Base-by-base conservation (phyloP, 1,140 invertebrate genomes). In the Drosophila rhopaloa region DNA sequence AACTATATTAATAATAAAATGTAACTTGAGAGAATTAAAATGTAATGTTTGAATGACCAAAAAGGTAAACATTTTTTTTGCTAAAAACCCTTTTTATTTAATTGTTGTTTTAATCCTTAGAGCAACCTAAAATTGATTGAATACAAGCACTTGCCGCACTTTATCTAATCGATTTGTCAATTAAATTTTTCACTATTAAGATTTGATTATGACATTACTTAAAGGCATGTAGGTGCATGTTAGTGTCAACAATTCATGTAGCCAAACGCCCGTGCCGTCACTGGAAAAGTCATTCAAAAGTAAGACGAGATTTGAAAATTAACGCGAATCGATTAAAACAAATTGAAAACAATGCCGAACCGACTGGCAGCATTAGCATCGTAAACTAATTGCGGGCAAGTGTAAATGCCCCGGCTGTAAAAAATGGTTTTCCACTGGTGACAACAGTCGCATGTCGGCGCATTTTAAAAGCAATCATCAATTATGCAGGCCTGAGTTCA, bases 391-490 rank as follows among this genome's bases (percentile, higher is more conserved):
- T 90, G 74, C 77, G 62, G 73, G 74, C 86, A 90, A 90, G 88
- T 90, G 86, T 89, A 86, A 90, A 90, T 85, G 79, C 79, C 72
- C 68, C 55, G 58, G 56, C 58, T 48, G 76, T 88, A 73, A 86
- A 82, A 88, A 86, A 86, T 79, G 61, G 81, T 76, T 82, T 71
- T 82, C 80, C 83, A 50, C 54, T 61, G 68, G 46, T 67, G 82
- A 86, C 82, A 82, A 90, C 79, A 76, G 54, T 61, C 79, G 55
- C 74, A 72, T 81, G 86, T 86, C 80, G 76, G 68, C 79, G 75
- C 79, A 72, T 68, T 83, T 90, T 90, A 90, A 90, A 90, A 90
- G 86, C 86, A 86, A 90, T 90, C 79, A 90, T 90, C 89, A 90
- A 90, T 90, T 86, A 85, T 81, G 74, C 76, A 85, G 76, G 73